A percentile compares a stretch with the other conserved stretches of the same genome.
Evolutionary conservation across 1,140 invertebrate genomes (phyloP).

Genomic region (Antheraea mylitta): DNA sequence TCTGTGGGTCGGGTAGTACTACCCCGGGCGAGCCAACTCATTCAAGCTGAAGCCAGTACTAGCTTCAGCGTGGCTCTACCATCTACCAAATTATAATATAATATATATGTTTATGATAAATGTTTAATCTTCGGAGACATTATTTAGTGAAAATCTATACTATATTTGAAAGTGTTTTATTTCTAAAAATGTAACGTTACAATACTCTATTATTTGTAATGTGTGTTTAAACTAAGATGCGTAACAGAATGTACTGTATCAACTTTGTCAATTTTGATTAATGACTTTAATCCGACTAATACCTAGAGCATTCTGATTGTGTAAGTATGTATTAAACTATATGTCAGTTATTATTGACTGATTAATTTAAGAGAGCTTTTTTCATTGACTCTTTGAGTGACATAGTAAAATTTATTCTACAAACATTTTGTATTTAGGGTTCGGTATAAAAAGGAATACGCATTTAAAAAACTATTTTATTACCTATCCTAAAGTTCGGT

Average conservation of each 20-base stretch:
- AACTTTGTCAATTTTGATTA: background rate
- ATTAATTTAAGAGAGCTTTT: background rate
- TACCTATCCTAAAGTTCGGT: too few relatives aligned
- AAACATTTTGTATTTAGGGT: too few relatives aligned
- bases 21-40: too few relatives aligned
- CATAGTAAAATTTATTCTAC: background rate
- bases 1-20: too few relatives aligned
- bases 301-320: background rate
- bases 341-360: background rate
- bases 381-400: background rate
- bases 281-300: background rate
- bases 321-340: background rate
- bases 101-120: too few relatives aligned
- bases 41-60: too few relatives aligned
- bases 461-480: too few relatives aligned
- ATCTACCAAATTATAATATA: too few relatives aligned
- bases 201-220: background rate
- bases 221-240: background rate
- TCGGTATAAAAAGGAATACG: too few relatives aligned
- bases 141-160: too few relatives aligned
- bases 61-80: too few relatives aligned
- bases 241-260: background rate
- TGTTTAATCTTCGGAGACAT: too few relatives aligned
- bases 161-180: background rate
- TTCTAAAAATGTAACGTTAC: background rate